These are phyloP conservation scores for Mesitornis unicolor DNA, from an alignment of 2,113 vertebrate genomes.

Conservation along the genomic window DNA sequence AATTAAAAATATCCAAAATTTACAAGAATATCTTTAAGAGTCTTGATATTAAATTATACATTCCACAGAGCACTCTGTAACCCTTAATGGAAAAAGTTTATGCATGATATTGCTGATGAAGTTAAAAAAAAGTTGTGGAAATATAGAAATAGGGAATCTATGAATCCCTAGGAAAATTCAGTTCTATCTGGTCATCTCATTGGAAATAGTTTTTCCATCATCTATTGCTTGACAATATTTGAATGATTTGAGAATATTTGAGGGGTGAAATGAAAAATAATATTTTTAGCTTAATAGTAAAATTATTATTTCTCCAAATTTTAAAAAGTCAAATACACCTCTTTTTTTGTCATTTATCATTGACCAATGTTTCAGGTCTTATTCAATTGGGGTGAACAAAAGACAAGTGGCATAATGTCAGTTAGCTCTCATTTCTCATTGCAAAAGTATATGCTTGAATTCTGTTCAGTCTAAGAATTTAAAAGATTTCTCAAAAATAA, in stretches of 20 bases:
- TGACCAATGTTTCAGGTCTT: not conserved
- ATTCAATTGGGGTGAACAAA: not conserved
- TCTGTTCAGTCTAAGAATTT: not conserved
- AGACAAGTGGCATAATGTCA: not conserved
- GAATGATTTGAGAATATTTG: not conserved
- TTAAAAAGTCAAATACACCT: not conserved
- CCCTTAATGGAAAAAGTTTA: not conserved
- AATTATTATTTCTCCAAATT: not conserved
- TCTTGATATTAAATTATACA: not conserved
- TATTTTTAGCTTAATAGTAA: not conserved
- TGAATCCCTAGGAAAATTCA: not conserved
- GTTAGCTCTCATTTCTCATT: not conserved
- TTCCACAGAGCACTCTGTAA: not conserved
- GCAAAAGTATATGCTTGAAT: not conserved
- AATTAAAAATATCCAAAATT: not conserved
- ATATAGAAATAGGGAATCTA: not conserved
- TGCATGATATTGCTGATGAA: not conserved
- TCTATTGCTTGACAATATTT: not conserved
- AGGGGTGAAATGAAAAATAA: not conserved
- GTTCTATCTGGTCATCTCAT: not conserved
- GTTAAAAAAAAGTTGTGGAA: not conserved
- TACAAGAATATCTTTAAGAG: not conserved
- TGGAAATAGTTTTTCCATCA: not conserved
- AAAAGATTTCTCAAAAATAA: not conserved
- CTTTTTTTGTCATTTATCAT: not conserved